A percentile compares a stretch with the other conserved stretches of the same genome.
phyloP scores from a whole-genome alignment of 2,888 invertebrate species.

The Andrena trimmerana region DNA sequence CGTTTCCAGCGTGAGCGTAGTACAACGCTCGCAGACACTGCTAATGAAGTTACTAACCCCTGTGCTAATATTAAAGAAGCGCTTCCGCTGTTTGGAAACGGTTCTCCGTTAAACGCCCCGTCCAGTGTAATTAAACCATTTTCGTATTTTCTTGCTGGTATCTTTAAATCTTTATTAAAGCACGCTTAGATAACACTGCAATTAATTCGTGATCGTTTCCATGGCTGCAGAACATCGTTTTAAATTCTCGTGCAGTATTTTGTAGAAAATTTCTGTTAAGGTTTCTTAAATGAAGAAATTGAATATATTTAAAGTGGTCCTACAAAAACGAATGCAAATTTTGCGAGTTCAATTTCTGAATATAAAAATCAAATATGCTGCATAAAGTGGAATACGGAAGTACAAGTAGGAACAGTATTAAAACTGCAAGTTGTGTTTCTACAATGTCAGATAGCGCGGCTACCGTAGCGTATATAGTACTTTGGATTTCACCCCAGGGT shows the following conservation, averaged over 20 bases:
- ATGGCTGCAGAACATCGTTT: neutral
- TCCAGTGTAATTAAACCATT: conserved; percentile 26
- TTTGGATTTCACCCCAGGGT: neutral
- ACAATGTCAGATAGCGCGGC: neutral
- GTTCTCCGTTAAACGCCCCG: conserved; percentile 32
- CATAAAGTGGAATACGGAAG: neutral
- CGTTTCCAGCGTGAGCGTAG: conserved; percentile 23
- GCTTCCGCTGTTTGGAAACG: conserved; percentile 54
- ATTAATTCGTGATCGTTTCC: neutral
- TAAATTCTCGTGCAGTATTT: neutral
- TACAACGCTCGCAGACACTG: conserved; percentile 37
- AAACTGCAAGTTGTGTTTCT: neutral
- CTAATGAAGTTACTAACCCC: conserved; percentile 64
- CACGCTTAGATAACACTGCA: neutral
- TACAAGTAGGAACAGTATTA: neutral
- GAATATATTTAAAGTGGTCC: neutral
- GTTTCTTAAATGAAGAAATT: neutral
- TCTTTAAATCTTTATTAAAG: neutral
- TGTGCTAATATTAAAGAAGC: conserved; percentile 66
- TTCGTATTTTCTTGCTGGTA: conserved; percentile 12
- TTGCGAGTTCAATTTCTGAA: too few species aligned
- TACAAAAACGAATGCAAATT: neutral
- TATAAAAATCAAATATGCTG: neutral
- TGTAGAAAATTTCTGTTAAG: neutral
- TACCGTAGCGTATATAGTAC: neutral